Conservation (phyloP, 2,113 vertebrate genomes). For the Mormyrus lacerda region DNA sequence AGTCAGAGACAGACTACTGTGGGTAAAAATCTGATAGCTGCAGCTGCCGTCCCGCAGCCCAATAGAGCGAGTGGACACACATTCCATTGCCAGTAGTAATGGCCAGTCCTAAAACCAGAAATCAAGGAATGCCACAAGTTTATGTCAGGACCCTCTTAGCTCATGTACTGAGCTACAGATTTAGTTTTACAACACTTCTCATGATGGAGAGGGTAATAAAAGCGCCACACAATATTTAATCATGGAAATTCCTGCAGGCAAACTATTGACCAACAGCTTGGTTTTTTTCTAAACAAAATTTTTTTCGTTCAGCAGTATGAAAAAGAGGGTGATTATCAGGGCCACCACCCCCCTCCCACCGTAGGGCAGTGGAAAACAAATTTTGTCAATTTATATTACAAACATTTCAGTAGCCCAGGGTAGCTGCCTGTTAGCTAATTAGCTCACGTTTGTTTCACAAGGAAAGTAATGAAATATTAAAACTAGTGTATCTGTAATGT, state of each 20-base stretch:
- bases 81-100: background rate
- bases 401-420: background rate
- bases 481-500: background rate
- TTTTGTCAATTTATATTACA: background rate
- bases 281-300: background rate
- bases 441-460: background rate
- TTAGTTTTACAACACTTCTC: constrained; percentile 24
- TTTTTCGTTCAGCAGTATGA: background rate
- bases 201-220: background rate
- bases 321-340: too few relatives aligned
- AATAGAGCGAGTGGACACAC: background rate
- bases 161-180: constrained; percentile 14
- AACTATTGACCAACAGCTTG: background rate
- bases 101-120: background rate
- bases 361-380: background rate
- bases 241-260: background rate
- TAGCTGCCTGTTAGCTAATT: background rate
- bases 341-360: too few relatives aligned
- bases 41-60: background rate
- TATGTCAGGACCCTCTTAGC: background rate
- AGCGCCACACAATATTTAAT: background rate
- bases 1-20: background rate
- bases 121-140: background rate
- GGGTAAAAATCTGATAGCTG: background rate
- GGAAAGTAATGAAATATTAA: background rate